Base-by-base conservation (phyloP, 2,888 invertebrate species). In the Pseudanteris insignis region DNA sequence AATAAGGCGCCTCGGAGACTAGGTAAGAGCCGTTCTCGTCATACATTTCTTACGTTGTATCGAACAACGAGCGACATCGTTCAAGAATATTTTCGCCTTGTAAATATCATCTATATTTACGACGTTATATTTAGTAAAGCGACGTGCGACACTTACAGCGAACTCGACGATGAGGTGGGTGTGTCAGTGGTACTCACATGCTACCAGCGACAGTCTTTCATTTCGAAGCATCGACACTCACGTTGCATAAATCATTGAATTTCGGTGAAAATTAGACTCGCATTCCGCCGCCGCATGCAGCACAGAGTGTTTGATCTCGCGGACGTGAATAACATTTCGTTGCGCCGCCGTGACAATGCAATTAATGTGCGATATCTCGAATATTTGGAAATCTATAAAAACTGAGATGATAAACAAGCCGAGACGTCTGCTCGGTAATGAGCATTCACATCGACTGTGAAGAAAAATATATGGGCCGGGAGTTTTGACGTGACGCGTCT, bases 31-130 rank as follows among this genome's bases (percentile, higher is more conserved):
- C 55, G 64, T 58, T 59, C 63, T 65, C 59, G 62, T 57, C 48
- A 41, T 62, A 60, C 48, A 51, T 48, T 64, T 62, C 62, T 63
- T 60, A 63, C 51, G 59, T 58, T 63, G 59, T 66, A 57, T 64
- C 57, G 58, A 61, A 65, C 65, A 64, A 68, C 64, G 54, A 59
- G 54, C 63, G 59, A 67, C 64, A 66, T 64, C 64, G 65, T 66
- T 55, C 60, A 43, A 47, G 66, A 60, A 74, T 74, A 71, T 75
- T 73, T 74, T 71, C 70, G 70, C 71, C 71, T 72, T 75, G 76
- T 76, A 75, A 75, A 78, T 78, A 77, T 68, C 71, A 68, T 74
- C 77, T 78, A 77, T 77, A 78, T 78, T 78, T 77, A 75, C 70
- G 73, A 67, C 34, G 70, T 68, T 73, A 77, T 76, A 76, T 76